Conservation (phyloP, 2,888 invertebrate species). For the Mylabris sibirica region DNA sequence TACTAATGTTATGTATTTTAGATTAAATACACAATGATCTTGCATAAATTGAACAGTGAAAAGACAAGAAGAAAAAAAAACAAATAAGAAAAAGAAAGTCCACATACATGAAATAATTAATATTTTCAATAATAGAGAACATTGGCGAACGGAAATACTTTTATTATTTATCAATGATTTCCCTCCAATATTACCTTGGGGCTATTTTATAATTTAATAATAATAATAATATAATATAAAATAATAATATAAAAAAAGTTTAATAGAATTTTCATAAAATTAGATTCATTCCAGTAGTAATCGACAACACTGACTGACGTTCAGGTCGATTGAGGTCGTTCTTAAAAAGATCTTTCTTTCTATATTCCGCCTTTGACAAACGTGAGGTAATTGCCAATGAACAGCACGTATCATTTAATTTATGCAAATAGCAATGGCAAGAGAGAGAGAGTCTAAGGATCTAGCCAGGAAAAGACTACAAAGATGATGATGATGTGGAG, state of each 20-base stretch:
- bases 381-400: slow-evolving; percentile 8
- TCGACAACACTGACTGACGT: slow-evolving; percentile 4
- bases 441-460: slow-evolving; percentile 1
- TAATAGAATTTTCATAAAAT: neutral
- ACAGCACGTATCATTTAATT: slow-evolving; percentile 7
- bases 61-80: neutral
- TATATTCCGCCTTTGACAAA: slow-evolving; percentile 7
- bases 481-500: neutral
- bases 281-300: slow-evolving; percentile 7
- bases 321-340: slow-evolving; percentile 7
- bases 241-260: neutral
- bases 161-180: neutral
- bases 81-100: slow-evolving; percentile 5
- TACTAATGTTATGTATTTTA: neutral
- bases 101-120: slow-evolving; percentile 2
- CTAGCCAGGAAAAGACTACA: neutral
- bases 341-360: slow-evolving; percentile 4
- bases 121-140: neutral
- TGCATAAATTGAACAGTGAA: neutral
- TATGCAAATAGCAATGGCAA: slow-evolving; percentile 8
- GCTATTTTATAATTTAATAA: neutral
- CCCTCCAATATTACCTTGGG: neutral
- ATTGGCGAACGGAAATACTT: neutral
- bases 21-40: slow-evolving; percentile 6
- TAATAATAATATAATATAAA: neutral